Base-by-base conservation (phyloP, 2,888 invertebrate species). In the Carcina quercana region DNA sequence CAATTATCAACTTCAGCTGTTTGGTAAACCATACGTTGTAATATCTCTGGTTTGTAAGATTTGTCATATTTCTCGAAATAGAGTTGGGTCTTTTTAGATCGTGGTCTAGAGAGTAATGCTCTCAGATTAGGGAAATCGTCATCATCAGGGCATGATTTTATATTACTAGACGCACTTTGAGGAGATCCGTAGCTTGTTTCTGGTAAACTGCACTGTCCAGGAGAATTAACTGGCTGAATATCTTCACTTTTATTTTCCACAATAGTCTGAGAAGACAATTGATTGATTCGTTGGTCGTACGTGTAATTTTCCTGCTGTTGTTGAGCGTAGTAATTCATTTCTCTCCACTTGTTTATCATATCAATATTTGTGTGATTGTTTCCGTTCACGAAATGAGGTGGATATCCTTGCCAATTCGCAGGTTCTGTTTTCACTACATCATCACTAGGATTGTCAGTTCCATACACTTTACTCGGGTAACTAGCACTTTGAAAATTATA, bases 41-140 rank as follows among this genome's bases (percentile, higher is more conserved):
- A 40, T 38, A 64, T 54, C 41, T 73, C 68, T 43, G 70, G 66
- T 12, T 60, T 45, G 29, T 66, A 70, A 13, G 60, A 39, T 44
- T 75, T 67, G 28, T 68, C 61, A 47, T 42, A 47, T 53, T 75
- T 68, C 2, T 50, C 40, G 25, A 60, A 74, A 61, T 60, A 60
- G 45, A 66, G 59, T 43, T 53, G 53, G 21, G 46, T 47, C 43
- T 62, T 76, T 59, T 64, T 72, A 34, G 35, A 46, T 3, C 43
- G 46, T 3, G 68, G 59, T 36, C 74, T 71, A 3, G 84, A 86
- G 33, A 90, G 64, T 30, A 89, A 56, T 1, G 89, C 87, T 43
- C 89, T 76, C 12, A 90, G 58, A 24, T 88, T 88, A 8, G 88
- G 85, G 10, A 85, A 86, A 50, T 86, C 85, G 3, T 80, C 69